phyloP scores from a whole-genome alignment of 2,797 vertebrate genomes.

The Sebastes taczanowskii region DNA sequence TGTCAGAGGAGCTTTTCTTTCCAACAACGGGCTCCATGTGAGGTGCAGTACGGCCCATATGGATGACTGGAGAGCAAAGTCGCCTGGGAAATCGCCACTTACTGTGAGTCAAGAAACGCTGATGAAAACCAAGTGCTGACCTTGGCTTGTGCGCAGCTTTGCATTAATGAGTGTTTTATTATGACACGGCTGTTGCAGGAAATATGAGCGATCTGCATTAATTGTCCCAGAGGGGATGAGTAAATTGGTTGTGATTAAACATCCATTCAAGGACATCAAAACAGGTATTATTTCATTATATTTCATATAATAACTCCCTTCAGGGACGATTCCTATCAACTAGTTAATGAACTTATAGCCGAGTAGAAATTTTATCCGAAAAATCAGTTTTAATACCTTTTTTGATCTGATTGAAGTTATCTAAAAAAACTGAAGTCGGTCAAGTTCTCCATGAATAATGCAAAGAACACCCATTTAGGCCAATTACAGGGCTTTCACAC shows the following conservation, averaged over 20 bases:
- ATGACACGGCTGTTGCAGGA: slow-evolving; percentile 37
- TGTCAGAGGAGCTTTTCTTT: slow-evolving; percentile 59
- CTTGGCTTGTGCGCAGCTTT: slow-evolving; percentile 41
- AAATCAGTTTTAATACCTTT: neutral
- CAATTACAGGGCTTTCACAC: slow-evolving; percentile 11
- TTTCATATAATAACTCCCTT: slow-evolving; percentile 4
- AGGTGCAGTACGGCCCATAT: slow-evolving; percentile 37
- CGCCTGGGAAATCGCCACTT: slow-evolving; percentile 52
- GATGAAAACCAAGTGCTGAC: slow-evolving; percentile 58
- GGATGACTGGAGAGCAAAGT: slow-evolving; percentile 47
- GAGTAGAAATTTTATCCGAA: neutral
- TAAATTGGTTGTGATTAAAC: slow-evolving; percentile 59
- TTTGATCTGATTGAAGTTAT: slow-evolving; percentile 1
- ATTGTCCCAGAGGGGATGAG: slow-evolving; percentile 45
- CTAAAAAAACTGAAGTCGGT: slow-evolving; percentile 16
- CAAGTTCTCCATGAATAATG: slow-evolving; percentile 35
- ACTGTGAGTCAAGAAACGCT: slow-evolving; percentile 42
- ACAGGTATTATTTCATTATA: slow-evolving; percentile 37
- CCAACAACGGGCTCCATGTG: slow-evolving; percentile 37
- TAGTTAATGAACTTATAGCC: slow-evolving; percentile 1
- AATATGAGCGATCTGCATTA: slow-evolving; percentile 54
- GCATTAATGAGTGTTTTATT: slow-evolving; percentile 56
- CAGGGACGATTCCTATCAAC: neutral
- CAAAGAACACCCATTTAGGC: slow-evolving; percentile 12
- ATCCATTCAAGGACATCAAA: slow-evolving; percentile 47